Evolutionary conservation across 1,140 invertebrate species (phyloP).

Genomic region (Anastrepha obliqua): DNA sequence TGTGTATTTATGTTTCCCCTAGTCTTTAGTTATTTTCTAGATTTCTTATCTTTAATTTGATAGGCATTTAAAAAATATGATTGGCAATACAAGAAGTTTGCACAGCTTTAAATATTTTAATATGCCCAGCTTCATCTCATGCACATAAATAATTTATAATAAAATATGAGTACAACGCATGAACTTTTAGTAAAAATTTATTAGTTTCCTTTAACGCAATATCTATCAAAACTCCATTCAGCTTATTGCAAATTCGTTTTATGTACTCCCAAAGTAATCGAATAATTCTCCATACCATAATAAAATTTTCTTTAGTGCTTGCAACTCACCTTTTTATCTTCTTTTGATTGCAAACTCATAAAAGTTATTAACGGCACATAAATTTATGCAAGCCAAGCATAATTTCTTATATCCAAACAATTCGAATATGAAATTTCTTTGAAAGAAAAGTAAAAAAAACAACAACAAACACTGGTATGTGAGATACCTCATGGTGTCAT

Average conservation of each 20-base stretch:
- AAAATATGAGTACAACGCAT: no score
- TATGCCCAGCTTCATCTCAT: no score
- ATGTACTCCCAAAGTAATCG: neutral
- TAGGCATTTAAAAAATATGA: no score
- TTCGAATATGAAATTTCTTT: conserved; percentile 6
- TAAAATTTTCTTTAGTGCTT: neutral
- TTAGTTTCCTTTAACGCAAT: neutral
- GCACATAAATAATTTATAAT: no score
- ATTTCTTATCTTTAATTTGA: no score
- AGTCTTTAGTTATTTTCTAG: no score
- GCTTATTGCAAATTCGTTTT: neutral
- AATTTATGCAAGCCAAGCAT: conserved; percentile 1
- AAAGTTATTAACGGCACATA: conserved; percentile 18
- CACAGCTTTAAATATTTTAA: no score
- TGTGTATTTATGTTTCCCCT: no score
- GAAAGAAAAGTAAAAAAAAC: neutral
- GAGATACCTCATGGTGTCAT: neutral
- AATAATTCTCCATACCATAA: neutral
- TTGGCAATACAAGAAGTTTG: no score
- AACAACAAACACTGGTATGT: neutral
- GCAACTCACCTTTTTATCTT: neutral
- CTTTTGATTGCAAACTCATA: conserved; percentile 31
- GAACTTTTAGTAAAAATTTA: no score
- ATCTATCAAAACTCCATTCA: neutral
- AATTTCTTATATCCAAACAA: conserved; percentile 29